Evolutionary conservation across 2,888 invertebrate genomes (phyloP).

Genomic region (Athalia circularis): DNA sequence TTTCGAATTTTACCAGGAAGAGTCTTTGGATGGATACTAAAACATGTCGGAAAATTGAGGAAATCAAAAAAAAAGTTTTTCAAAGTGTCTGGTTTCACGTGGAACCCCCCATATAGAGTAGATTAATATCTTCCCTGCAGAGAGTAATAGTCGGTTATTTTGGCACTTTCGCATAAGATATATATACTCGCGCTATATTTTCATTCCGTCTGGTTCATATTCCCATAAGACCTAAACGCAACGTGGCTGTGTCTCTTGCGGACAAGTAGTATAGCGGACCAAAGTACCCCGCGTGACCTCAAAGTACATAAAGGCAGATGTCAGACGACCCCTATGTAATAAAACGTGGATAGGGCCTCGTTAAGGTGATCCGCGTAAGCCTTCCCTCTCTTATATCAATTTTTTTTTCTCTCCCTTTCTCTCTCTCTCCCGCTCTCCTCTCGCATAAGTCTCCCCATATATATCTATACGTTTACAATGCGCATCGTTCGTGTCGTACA

Average conservation of each 20-base stretch:
- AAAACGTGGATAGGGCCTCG: constrained; percentile 42
- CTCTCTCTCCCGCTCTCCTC: constrained; percentile 32
- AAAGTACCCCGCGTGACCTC: constrained; percentile 40
- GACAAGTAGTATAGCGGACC: background rate
- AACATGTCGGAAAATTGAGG: no score
- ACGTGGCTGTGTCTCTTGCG: no score
- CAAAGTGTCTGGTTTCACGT: no score
- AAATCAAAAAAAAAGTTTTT: no score
- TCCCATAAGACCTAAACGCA: constrained; percentile 25
- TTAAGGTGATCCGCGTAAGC: constrained; percentile 44
- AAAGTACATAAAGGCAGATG: constrained; percentile 43
- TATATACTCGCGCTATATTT: constrained; percentile 33
- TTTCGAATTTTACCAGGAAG: no score
- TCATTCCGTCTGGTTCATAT: constrained; percentile 22
- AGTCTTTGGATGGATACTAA: no score
- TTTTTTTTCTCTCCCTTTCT: constrained; percentile 37
- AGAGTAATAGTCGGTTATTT: constrained; percentile 7
- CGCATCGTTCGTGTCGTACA: background rate
- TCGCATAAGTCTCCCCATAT: constrained; percentile 30
- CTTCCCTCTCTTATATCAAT: constrained; percentile 32
- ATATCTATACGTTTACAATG: no score
- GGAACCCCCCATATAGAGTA: no score
- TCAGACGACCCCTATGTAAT: constrained; percentile 44
- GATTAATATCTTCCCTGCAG: constrained; percentile 28
- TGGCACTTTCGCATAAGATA: constrained; percentile 34